Conservation (phyloP, 2,888 invertebrate genomes). For the Pyralis farinalis region DNA sequence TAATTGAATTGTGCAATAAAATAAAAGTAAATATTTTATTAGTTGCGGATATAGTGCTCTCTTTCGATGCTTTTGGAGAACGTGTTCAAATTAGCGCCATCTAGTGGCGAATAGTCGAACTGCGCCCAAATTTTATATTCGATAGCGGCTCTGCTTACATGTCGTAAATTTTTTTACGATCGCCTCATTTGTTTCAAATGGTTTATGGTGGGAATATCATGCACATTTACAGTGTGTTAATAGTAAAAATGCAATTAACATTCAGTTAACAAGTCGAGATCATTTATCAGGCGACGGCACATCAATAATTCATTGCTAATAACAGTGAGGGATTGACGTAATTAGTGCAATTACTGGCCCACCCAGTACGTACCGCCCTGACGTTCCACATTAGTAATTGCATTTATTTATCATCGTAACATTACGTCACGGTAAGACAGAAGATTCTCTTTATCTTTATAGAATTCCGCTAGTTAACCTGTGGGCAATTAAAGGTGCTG, state of each 20-base stretch:
- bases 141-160: conserved; percentile 13
- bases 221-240: conserved; percentile 1
- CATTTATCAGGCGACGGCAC: conserved; percentile 56
- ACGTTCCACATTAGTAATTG: conserved; percentile 44
- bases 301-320: conserved; percentile 76
- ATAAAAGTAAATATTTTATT: conserved; percentile 56
- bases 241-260: conserved; percentile 33
- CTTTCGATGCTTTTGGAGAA: conserved; percentile 29
- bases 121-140: conserved; percentile 19
- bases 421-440: conserved; percentile 40
- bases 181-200: not conserved
- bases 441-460: conserved; percentile 56
- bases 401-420: conserved; percentile 65
- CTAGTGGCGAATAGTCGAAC: conserved; percentile 51
- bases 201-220: not conserved
- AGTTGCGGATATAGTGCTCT: conserved; percentile 37
- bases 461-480: conserved; percentile 44
- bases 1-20: conserved; percentile 53
- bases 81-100: conserved; percentile 46
- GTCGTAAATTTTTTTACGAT: conserved; percentile 9
- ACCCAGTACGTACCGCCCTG: conserved; percentile 57
- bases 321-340: conserved; percentile 68
- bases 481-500: conserved; percentile 55
- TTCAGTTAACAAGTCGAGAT: conserved; percentile 51
- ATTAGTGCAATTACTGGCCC: conserved; percentile 75